Percentiles rank a stretch among this genome's conserved stretches.
Evolutionary conservation across 2,113 vertebrate species (phyloP).

Genomic region (Corydoras sp.): DNA sequence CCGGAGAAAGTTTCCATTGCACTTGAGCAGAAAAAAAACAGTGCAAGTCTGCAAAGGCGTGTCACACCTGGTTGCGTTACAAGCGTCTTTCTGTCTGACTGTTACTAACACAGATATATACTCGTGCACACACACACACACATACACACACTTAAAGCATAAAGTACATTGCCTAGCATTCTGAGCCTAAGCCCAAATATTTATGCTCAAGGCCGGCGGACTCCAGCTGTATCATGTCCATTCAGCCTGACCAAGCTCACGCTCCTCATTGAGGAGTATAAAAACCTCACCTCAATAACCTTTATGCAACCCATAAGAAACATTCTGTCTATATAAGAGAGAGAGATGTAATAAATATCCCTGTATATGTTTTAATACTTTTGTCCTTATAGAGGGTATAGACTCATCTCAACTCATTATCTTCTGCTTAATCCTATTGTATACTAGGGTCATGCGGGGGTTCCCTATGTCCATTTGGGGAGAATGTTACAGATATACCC

Average conservation of each 20-base stretch:
- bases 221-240: constrained; percentile 48
- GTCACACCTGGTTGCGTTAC: constrained; percentile 20
- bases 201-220: constrained; percentile 49
- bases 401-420: too few species aligned
- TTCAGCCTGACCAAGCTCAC: not conserved
- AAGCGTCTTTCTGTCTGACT: not conserved
- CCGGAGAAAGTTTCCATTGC: constrained; percentile 39
- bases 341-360: too few species aligned
- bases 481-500: too few species aligned
- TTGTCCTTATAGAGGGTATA: too few species aligned
- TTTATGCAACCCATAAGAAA: not conserved
- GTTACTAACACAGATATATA: not conserved
- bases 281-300: constrained; percentile 1
- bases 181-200: constrained; percentile 64
- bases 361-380: too few species aligned
- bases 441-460: not conserved
- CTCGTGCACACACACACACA: not conserved
- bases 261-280: too few species aligned
- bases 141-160: not conserved
- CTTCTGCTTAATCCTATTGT: not conserved
- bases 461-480: too few species aligned
- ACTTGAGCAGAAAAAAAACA: constrained; percentile 35
- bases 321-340: not conserved
- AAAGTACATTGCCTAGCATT: constrained; percentile 46
- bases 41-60: constrained; percentile 5